A percentile compares a stretch with the other conserved stretches of the same genome.
Conservation (phyloP, 2,113 vertebrate genomes). For the Eonycteris spelaea region DNA sequence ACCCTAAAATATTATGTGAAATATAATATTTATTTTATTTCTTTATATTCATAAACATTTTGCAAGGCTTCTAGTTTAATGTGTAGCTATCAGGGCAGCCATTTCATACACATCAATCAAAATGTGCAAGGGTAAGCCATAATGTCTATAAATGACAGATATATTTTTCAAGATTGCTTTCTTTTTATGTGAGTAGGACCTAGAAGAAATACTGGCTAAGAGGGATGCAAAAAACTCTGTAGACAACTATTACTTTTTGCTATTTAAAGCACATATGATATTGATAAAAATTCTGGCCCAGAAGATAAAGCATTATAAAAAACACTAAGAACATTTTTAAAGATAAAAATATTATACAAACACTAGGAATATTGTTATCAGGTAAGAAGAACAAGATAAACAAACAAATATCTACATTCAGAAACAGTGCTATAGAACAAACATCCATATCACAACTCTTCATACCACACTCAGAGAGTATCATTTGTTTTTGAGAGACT, state of each 20-base stretch:
- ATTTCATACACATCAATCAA: background rate
- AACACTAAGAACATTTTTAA: background rate
- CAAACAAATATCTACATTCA: background rate
- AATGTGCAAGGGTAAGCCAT: background rate
- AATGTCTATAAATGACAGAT: background rate
- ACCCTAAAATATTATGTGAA: background rate
- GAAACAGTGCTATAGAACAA: background rate
- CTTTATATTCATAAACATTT: background rate
- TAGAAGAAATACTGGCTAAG: background rate
- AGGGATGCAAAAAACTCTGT: background rate
- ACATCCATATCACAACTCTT: background rate
- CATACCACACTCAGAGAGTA: background rate
- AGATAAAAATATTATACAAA: conserved; percentile 13
- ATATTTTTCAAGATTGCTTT: background rate
- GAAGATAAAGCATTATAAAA: conserved; percentile 18
- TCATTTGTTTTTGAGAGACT: background rate
- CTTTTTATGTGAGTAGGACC: background rate
- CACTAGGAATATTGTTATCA: background rate
- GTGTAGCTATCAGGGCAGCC: background rate
- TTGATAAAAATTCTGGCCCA: background rate
- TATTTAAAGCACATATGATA: background rate
- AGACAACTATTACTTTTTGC: background rate
- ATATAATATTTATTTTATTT: background rate
- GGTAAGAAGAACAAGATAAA: background rate
- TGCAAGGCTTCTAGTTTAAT: background rate